phyloP scores from a whole-genome alignment of 30 jellyfish, hydroid and myxozoan species.

The Cassiopea andromeda region DNA sequence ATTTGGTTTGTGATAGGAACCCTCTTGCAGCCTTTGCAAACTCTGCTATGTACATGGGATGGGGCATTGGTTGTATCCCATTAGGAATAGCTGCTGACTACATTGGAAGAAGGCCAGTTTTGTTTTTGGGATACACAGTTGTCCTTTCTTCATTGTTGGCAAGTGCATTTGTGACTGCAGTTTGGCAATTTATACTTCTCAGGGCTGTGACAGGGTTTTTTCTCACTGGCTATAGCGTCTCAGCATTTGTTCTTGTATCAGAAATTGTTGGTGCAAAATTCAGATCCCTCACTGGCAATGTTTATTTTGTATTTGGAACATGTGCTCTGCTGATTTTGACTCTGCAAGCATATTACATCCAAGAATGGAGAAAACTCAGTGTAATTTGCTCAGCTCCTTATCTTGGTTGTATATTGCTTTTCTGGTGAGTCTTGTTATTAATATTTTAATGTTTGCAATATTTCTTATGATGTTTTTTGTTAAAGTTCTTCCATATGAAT shows the following conservation, averaged over 20 bases:
- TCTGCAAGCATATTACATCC: slow-evolving; percentile 67
- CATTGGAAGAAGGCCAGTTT: slow-evolving; percentile 74
- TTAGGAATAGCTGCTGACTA: slow-evolving; percentile 79
- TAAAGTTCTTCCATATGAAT: too few relatives aligned
- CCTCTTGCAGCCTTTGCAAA: slow-evolving; percentile 77
- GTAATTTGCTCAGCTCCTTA: slow-evolving; percentile 84
- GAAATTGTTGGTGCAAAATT: slow-evolving; percentile 79
- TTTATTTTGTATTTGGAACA: slow-evolving; percentile 51
- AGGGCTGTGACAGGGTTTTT: slow-evolving; percentile 70
- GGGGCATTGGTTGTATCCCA: slow-evolving; percentile 85
- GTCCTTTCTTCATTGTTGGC: slow-evolving; percentile 47
- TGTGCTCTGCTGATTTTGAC: slow-evolving; percentile 54
- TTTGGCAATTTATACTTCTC: slow-evolving; percentile 70
- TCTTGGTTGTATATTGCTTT: slow-evolving; percentile 29
- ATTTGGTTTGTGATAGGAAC: slow-evolving; percentile 71
- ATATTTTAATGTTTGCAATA: too few relatives aligned
- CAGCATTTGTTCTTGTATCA: slow-evolving; percentile 59
- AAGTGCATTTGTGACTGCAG: slow-evolving; percentile 69
- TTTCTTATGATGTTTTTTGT: too few relatives aligned
- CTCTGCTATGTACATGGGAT: slow-evolving; percentile 80
- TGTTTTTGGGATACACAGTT: slow-evolving; percentile 29
- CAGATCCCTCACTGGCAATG: slow-evolving; percentile 66
- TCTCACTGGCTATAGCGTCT: slow-evolving; percentile 60
- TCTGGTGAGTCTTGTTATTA: slow-evolving; percentile 48
- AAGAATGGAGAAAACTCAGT: slow-evolving; percentile 73